A percentile compares a stretch with the other conserved stretches of the same genome.
These are phyloP conservation scores for Drosophila azteca DNA, from an alignment of 1,140 invertebrate genomes.

Conservation along the genomic window DNA sequence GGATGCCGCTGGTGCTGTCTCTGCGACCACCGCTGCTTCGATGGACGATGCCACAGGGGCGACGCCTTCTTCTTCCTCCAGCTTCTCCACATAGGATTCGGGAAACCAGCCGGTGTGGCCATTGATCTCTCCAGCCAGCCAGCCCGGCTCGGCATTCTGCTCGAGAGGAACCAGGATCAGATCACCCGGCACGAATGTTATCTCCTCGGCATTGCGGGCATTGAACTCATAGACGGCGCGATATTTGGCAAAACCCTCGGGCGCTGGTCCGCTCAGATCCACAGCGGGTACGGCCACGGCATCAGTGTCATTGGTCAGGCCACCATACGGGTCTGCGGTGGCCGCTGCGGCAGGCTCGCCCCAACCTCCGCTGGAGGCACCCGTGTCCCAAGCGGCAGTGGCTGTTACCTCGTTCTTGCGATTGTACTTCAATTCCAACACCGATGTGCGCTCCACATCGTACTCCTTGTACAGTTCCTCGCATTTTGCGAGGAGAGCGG, in stretches of 20 bases:
- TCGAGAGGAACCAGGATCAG: constrained; percentile 94
- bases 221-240: constrained; percentile 97
- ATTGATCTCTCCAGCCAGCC: constrained; percentile 96
- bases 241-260: constrained; percentile 88
- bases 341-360: constrained; percentile 74
- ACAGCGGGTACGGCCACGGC: constrained; percentile 43
- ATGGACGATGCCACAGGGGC: constrained; percentile 2
- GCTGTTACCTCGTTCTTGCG: constrained; percentile 78
- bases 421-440: constrained; percentile 85
- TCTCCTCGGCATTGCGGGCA: constrained; percentile 96
- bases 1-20: constrained; percentile 3
- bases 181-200: constrained; percentile 97
- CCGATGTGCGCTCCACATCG: constrained; percentile 85
- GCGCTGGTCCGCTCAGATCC: constrained; percentile 74
- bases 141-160: constrained; percentile 97
- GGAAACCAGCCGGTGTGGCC: constrained; percentile 98
- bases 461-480: constrained; percentile 86
- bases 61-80: constrained; percentile 84
- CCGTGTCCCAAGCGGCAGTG: constrained; percentile 83
- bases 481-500: constrained; percentile 85
- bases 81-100: constrained; percentile 95
- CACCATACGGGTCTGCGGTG: constrained; percentile 58
- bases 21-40: constrained; percentile 24
- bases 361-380: constrained; percentile 83
- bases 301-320: constrained; percentile 55